Evolutionary conservation across 2,113 vertebrate genomes (phyloP).

Genomic region (Hoplias malabaricus): DNA sequence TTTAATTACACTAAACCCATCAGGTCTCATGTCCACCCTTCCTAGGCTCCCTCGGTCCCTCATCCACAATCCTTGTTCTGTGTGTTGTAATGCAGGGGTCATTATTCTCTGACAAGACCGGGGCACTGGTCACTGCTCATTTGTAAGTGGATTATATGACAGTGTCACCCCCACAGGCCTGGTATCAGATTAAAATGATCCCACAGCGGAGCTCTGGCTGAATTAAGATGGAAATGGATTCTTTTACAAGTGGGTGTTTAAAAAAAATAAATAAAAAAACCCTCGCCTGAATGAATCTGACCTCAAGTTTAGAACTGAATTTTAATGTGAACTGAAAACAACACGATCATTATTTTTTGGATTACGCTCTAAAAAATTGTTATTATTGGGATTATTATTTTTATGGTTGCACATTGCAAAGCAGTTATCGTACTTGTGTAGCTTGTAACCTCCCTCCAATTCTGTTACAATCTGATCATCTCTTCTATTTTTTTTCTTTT

Average conservation of each 20-base stretch:
- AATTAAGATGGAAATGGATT: slow-evolving; percentile 52
- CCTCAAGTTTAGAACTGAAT: slow-evolving; percentile 37
- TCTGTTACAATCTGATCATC: too few relatives aligned
- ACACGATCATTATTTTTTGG: background rate
- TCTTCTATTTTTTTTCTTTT: too few relatives aligned
- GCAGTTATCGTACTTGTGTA: too few relatives aligned
- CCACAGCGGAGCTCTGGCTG: slow-evolving; percentile 26
- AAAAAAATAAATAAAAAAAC: too few relatives aligned
- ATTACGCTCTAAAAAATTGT: background rate
- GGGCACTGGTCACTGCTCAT: slow-evolving; percentile 1
- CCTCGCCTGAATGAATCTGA: slow-evolving; percentile 8
- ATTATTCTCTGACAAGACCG: slow-evolving; percentile 41
- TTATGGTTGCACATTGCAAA: too few relatives aligned
- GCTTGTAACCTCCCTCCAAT: too few relatives aligned
- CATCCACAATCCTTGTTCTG: background rate
- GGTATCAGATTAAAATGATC: slow-evolving; percentile 42
- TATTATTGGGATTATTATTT: background rate
- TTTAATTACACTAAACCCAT: slow-evolving; percentile 20
- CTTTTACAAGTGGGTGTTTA: slow-evolving; percentile 39
- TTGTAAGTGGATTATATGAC: slow-evolving; percentile 43
- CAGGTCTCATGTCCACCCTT: background rate
- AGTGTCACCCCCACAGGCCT: slow-evolving; percentile 22
- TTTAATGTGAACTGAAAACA: slow-evolving; percentile 16
- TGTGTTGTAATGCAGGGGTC: background rate
- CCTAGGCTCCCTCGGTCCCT: background rate